phyloP scores from a whole-genome alignment of 2,888 invertebrate genomes.

The Lasioglossum vierecki region DNA sequence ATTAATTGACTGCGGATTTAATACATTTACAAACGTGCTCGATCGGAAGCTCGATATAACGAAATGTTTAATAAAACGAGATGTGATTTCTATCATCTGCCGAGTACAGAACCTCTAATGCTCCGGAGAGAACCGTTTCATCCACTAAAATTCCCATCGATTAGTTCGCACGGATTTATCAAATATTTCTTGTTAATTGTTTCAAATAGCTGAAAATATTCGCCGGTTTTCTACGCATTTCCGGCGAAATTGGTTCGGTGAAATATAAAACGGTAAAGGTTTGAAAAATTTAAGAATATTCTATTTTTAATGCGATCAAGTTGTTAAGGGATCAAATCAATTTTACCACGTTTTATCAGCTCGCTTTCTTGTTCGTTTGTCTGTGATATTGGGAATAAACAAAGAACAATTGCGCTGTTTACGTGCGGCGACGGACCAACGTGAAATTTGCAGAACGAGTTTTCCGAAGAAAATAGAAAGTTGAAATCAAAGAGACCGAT shows the following conservation, averaged over 20 bases:
- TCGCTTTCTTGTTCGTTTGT: no score
- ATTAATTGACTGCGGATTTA: not conserved
- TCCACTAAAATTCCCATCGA: not conserved
- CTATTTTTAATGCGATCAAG: no score
- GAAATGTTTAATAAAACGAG: conserved; percentile 1
- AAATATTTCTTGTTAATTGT: not conserved
- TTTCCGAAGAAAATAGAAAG: conserved; percentile 3
- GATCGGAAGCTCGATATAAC: not conserved
- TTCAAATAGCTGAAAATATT: not conserved
- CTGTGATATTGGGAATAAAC: not conserved
- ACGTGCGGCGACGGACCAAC: no score
- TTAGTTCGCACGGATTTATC: not conserved
- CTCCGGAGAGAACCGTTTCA: not conserved
- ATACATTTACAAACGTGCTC: not conserved
- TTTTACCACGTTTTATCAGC: no score
- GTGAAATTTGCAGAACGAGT: not conserved
- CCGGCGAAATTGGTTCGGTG: no score
- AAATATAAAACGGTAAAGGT: no score
- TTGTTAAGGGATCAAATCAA: no score
- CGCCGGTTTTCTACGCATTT: not conserved
- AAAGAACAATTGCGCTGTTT: not conserved
- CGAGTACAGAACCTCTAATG: not conserved
- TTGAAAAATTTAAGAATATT: no score
- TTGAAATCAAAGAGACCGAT: not conserved
- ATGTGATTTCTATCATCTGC: not conserved